Evolutionary conservation across 2,797 vertebrate species (phyloP), one percentile per base, ranked within the genome.

Genomic region (Tragopan temminckii): DNA sequence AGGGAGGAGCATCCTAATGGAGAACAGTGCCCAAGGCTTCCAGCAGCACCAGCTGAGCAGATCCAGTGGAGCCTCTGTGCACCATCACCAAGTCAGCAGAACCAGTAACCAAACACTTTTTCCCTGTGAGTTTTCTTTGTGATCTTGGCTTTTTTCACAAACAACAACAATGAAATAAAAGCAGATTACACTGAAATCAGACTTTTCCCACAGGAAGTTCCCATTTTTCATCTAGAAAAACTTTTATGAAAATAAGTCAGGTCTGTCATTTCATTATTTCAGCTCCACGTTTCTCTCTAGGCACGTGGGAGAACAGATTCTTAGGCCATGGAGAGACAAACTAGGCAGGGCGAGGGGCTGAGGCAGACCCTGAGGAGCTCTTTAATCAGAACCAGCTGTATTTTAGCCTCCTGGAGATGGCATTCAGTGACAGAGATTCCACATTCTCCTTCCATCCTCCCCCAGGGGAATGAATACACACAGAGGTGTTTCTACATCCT

Each of bases 281-380:
- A 59, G 66, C 57, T 63, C 46, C 35, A 7, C 29, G 6, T 35
- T 93, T 91, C 74, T 75, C 74, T 81, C 23, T 53, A 74, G 46
- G 61, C 57, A 64, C 61, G 58, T 27, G 45, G 36, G 33, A 70
- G 85, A 94, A 42, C 21, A 72, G 59, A 66, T 48, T 86, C 91
- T 58, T 74, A 88, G 68, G 40, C 52, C 33, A 5, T 1, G 43
- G 36, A 55, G 43, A 76, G 62, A 68, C 58, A 79, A 79, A 29
- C 79, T 50, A 88, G 55, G 35, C 16, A 40, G 46, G 92, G 35
- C 14, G 19, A 66, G 33, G 15, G 48, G 5, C 50, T 90, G 62
- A 11, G 31, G 74, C 64, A 57, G 68, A 40, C 93, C 67, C 71
- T 2, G 57, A 88, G 78, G 88, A 95, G 75, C 78, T 57, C 20